phyloP scores from a whole-genome alignment of 2,113 vertebrate species.

The western clawed frog (Xenopus tropicalis) region UCB_Xtro_10.0 CM004450.2:138115501-138116000 shows the following conservation, averaged over 20 bases:
- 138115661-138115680: not conserved
- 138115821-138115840: too few relatives aligned
- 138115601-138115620: not conserved
- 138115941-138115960: too few relatives aligned
- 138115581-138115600: constrained; percentile 40
- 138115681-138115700: not conserved
- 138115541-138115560: constrained; percentile 46
- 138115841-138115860: not conserved
- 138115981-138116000: too few relatives aligned
- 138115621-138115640: not conserved
- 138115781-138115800: not conserved
- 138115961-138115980: too few relatives aligned
- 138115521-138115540: constrained; percentile 50
- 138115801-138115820: not conserved
- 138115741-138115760: not conserved
- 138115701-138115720: not conserved
- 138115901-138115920: too few relatives aligned
- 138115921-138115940: too few relatives aligned
- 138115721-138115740: not conserved
- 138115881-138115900: too few relatives aligned
- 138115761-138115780: not conserved
- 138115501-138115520: constrained; percentile 47
- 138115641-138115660: constrained; percentile 2
- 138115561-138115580: constrained; percentile 55
- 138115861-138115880: too few relatives aligned